Base-by-base conservation (phyloP, 2,113 vertebrate genomes). In the Uria aalge region DNA sequence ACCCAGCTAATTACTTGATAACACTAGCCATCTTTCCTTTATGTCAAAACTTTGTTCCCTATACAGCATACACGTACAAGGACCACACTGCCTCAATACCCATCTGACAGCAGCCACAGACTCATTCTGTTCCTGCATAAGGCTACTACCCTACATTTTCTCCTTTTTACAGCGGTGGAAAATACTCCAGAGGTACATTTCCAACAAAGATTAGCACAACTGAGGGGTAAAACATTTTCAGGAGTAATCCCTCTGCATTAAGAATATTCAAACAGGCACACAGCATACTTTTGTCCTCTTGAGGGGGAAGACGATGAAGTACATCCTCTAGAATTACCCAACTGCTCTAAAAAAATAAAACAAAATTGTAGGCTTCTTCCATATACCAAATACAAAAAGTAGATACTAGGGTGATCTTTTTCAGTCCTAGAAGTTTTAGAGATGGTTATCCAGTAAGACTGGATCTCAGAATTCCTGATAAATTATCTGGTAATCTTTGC, bases 61-160 rank as follows among this genome's bases (percentile, higher is more conserved):
- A 6, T 15, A 32, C 7, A 34, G 36, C 41, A 24, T 2, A 19
- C 9, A 40, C 2, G 0, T 22, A 11, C 40, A 38, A 30, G 27
- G 27, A n/a, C 45, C 26, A 14, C 26, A 2, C 8, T 45, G 38
- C n/a, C 19, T 66, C n/a, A 41, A 45, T 19, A 77, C 16, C 50
- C 66, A 74, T 22, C 62, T 36, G 26, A 59, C 41, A 85, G 81
- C 62, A 80, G 34, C 32, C 56, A 85, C 48, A 36, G 9, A 8
- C 21, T 71, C 18, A 6, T 18, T 69, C 43, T 41, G 3, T 24
- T 52, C 38, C 75, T 76, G 26, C 27, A 13, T 18, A 32, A 47
- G 26, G 30, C 27, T 41, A 27, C n/a, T 36, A 34, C 34, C 30
- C 76, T 52, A 16, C 6, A 12, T 76, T 45, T 41, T 53, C 29